These are phyloP conservation scores for Dendroctonus valens DNA, from an alignment of 1,140 invertebrate genomes.

Conservation along the genomic window DNA sequence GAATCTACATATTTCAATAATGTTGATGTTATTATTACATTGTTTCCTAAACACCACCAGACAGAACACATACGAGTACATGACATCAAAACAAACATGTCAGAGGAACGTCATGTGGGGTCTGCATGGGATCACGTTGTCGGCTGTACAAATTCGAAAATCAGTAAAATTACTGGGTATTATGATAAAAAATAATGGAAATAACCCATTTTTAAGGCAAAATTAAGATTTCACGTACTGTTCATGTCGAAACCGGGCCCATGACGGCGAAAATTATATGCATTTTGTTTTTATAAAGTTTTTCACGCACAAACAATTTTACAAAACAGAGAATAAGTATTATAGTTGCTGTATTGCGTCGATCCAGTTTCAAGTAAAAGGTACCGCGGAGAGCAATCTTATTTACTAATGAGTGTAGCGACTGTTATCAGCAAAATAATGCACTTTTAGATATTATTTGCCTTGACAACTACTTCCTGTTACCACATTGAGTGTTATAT, in stretches of 20 bases:
- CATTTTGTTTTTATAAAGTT: slow-evolving; percentile 14
- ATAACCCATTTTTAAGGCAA: slow-evolving; percentile 22
- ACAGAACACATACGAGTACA: not conserved
- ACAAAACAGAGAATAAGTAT: slow-evolving; percentile 4
- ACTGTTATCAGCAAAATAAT: too few species aligned
- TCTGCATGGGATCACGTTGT: slow-evolving; percentile 5
- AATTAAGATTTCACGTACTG: slow-evolving; percentile 8
- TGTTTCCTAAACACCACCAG: too few species aligned
- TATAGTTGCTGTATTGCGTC: not conserved
- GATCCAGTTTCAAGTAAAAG: not conserved
- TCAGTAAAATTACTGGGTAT: slow-evolving; percentile 20
- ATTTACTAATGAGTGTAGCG: too few species aligned
- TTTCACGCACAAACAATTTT: slow-evolving; percentile 15
- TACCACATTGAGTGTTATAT: too few species aligned
- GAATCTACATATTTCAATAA: too few species aligned
- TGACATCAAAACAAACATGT: slow-evolving; percentile 3
- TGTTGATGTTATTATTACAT: too few species aligned
- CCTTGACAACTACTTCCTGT: too few species aligned
- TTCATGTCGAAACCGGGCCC: slow-evolving; percentile 13
- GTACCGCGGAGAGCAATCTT: too few species aligned
- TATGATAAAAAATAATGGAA: slow-evolving; percentile 16
- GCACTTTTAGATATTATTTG: too few species aligned
- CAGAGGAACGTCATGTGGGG: slow-evolving; percentile 5
- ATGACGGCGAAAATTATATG: slow-evolving; percentile 18
- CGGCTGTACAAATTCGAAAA: slow-evolving; percentile 11